Evolutionary conservation across 2,888 invertebrate species (phyloP).

Genomic region (Cataglyphis rosenhaueri): DNA sequence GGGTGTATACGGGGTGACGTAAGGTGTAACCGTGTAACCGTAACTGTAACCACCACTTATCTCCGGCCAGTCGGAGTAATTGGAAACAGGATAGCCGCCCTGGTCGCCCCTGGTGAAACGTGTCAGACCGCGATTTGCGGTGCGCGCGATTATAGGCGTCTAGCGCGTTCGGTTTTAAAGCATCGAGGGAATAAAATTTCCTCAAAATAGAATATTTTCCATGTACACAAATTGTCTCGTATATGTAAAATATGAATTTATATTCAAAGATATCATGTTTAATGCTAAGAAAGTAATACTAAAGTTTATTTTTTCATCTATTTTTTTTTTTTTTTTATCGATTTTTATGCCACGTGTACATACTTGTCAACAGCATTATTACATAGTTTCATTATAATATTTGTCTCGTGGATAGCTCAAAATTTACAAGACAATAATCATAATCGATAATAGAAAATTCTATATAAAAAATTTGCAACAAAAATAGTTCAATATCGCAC

Average conservation of each 20-base stretch:
- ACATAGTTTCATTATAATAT: not conserved
- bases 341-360: not conserved
- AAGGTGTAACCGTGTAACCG: conserved; percentile 76
- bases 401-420: not conserved
- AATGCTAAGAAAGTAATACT: no score
- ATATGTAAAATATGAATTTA: not conserved
- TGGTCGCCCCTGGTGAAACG: conserved; percentile 47
- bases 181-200: not conserved
- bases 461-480: not conserved
- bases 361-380: no score
- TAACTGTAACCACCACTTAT: conserved; percentile 81
- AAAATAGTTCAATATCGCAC: conserved; percentile 1
- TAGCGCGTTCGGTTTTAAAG: not conserved
- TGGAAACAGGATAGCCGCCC: conserved; percentile 75
- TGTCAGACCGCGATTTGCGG: conserved; percentile 67
- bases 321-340: not conserved
- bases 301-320: no score
- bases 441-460: not conserved
- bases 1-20: conserved; percentile 67
- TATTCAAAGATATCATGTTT: not conserved
- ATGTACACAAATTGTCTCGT: not conserved
- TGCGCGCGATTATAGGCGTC: conserved; percentile 22
- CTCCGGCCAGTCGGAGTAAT: conserved; percentile 74
- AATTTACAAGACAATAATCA: not conserved
- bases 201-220: not conserved